Base-by-base conservation (phyloP, 2,888 invertebrate species). In the Tryphoninae sp. region DNA sequence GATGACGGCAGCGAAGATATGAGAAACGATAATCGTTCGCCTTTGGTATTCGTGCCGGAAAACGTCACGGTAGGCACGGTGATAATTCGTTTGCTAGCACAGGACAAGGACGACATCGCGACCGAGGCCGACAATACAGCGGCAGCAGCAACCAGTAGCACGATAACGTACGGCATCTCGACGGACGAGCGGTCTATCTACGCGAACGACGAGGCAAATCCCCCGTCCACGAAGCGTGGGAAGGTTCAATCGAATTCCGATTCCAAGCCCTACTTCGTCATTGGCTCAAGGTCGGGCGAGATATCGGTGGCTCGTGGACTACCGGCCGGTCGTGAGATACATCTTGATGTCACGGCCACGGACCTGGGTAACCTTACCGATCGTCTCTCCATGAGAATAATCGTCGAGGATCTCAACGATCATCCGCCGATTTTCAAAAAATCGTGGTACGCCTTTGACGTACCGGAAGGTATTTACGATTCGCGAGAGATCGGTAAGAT, bases 391-490 rank as follows among this genome's bases (percentile, higher is more conserved):
- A 91, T 97, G 2, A 93, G 95, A 85, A 93, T 97, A n/a, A 94
- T 94, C 67, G 94, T 97, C 0, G 94, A 94, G 87, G 97, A 97
- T 88, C 94, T 97, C 0, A 97, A 97, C 90, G 96, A 97, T 86
- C 97, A 97, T 89, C 94, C 95, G 4, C 97, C 97, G 0, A 94
- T 95, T 83, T 97, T 97, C 84, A 95, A 95, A 85, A 96, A 96
- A 85, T 94, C 96, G 0, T 96, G 95, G 95, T 97, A 97, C 89
- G 95, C 94, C 69, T 97, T 97, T 85, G 96, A 96, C 87, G 94
- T 96, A 0, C 94, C 95, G 71, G 98, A 98, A 92, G 96, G 97
- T 0, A 93, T 94, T 26, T 97, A 97, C 88, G 94, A 94, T 0
- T 93, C 94, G 84, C 94, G 94, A 83, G 94, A 95, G 2, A 92